Evolutionary conservation across 1,140 invertebrate species (phyloP), one percentile per base, ranked within the genome.

Genomic region (Semibalanus balanoides): DNA sequence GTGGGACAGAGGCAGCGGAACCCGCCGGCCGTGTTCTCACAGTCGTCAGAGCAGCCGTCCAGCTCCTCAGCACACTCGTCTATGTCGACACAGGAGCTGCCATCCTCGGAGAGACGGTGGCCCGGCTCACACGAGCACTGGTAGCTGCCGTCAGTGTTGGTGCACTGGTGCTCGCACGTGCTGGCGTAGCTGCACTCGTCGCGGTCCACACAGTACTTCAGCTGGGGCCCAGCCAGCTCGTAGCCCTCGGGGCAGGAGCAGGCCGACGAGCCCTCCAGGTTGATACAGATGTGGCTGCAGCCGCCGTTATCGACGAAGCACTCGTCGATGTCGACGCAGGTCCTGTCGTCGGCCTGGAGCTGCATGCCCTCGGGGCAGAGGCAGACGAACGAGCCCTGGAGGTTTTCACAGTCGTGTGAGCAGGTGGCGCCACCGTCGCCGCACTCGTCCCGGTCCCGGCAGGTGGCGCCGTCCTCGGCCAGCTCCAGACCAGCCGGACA

Each of bases 321-420:
- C 77, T 89, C 88, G 80, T 93, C 86, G 1, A 87, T 87, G 87
- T 84, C 91, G 22, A 76, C 76, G 76, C 79, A 80, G 80, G 79
- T 78, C 83, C 85, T 76, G 79, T 78, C 78, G 77, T 80, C 79
- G 3, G 51, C 30, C 9, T 74, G 77, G 30, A 80, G 74, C 25
- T 76, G 76, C 70, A 78, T 79, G 19, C 80, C 80, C 77, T 64
- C 27, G 70, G 40, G 28, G 64, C 94, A 96, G 29, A 88, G 87
- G 81, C 94, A 96, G 74, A 88, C 87, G 83, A 89, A 96, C 19
- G 91, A 91, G 1, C 94, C 94, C 1, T 89, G 83, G 0, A 90
- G 91, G 83, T 96, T 96, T n/a, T 90, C 83, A 82, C 95, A 96
- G 25, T 88, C 84, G 80, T 91, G 82, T 74, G 83, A 83, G 78